Percentiles rank a stretch among this genome's conserved stretches.
These are phyloP conservation scores for Bryconaethiops microstoma DNA, from an alignment of 2,797 vertebrate genomes.

Conservation along the genomic window DNA sequence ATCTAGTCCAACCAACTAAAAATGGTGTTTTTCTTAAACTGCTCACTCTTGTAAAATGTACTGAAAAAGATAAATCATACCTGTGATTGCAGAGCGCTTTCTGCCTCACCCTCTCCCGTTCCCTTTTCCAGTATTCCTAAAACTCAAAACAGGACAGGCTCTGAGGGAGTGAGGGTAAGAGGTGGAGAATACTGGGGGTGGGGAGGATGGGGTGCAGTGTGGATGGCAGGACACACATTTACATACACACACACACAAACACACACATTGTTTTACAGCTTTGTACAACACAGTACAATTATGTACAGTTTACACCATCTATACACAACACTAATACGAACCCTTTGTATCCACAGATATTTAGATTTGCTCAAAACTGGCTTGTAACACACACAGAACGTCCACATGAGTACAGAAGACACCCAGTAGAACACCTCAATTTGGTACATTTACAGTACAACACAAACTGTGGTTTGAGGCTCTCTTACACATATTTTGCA, in stretches of 20 bases:
- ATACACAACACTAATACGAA: slow-evolving; percentile 2
- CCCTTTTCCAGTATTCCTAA: not conserved
- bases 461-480: not conserved
- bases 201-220: not conserved
- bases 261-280: not conserved
- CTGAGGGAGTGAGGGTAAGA: not conserved
- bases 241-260: not conserved
- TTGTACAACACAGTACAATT: not conserved
- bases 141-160: not conserved
- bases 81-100: slow-evolving; percentile 1
- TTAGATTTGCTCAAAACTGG: not conserved
- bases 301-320: not conserved
- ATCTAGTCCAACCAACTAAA: too few species aligned
- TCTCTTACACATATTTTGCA: not conserved
- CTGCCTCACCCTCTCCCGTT: not conserved
- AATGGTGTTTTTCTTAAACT: too few species aligned
- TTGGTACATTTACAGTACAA: not conserved
- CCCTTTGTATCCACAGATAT: not conserved
- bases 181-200: slow-evolving; percentile 28
- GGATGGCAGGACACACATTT: not conserved
- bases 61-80: not conserved
- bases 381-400: not conserved
- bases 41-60: not conserved
- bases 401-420: not conserved
- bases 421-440: not conserved